Evolutionary conservation across 2,888 invertebrate genomes (phyloP), one percentile per base, ranked within the genome.

Genomic region (Sarcophaga variegata): DNA sequence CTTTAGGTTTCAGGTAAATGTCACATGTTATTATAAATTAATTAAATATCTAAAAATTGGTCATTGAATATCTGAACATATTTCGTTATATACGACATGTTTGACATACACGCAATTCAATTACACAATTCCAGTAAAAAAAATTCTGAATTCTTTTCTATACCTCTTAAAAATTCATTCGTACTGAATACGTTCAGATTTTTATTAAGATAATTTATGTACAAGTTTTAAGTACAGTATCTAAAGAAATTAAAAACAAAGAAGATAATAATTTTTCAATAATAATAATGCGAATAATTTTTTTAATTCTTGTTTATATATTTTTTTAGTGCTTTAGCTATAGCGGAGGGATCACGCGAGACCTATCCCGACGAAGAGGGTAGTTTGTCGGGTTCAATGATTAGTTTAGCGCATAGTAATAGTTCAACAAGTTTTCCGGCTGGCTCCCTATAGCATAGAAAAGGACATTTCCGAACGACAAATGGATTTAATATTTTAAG

Each of bases 351-450:
- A 92, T 97, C 98, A 90, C 96, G 97, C 91, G 97, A 98, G 94
- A 96, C 96, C 90, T 97, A 97, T 94, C 96, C 96, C 90, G 98
- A 98, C 90, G 98, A 97, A 93, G 98, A 98, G 93, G 96, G 96
- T 92, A 97, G 98, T 92, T 95, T 98, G 90, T 98, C 98, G 85
- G 98, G 98, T 91, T 98, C 98, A 90, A 97, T 98, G 97, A 95
- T 97, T 92, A 98, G 98, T 94, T 96, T 99, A 94, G 98, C 98
- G 89, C 97, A 98, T 95, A 98, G 97, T 95, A 97, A 97, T 95
- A 98, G 98, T 94, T 97, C 98, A 91, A 97, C 97, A 92, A 97
- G 97, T 94, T 97, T 97, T 94, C 97, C 97, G 90, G 96, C 97
- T 92, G 96, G 96, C 94, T 96, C 96, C 94, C 95, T 96, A 92